Base-by-base conservation (phyloP, 2,888 invertebrate species). In the Megaustenia siamemsis region DNA sequence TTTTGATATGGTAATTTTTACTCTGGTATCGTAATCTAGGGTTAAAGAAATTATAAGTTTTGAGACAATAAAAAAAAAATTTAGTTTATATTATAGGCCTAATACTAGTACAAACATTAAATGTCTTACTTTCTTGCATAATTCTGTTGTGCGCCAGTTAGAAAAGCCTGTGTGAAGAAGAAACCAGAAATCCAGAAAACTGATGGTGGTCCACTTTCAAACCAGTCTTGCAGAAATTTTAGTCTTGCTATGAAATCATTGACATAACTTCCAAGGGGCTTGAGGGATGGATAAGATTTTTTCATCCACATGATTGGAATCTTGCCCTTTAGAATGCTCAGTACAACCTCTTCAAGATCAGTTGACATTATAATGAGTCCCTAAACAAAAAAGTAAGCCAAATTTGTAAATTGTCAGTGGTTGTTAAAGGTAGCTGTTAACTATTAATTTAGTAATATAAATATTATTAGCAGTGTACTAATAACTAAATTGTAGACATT, bases 301-400 rank as follows among this genome's bases (percentile, higher is more conserved):
- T 92, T 92, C 93, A 94, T 94, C 94, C 94, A 94, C 92, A 94
- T 93, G 35, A 89, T 92, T 1, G 94, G 94, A 69, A 98, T 86
- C 88, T 93, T 96, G 6, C 97, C 97, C 86, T 96, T 96, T 87
- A 97, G 95, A 91, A 98, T 97, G 88, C 97, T 97, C 78, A 96
- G 96, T 86, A 96, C 96, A 32, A 98, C 97, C 92, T 97, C 97
- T 92, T 98, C 98, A 78, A 98, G 96, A 88, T 96, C 96, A 76
- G 96, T 95, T 4, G 97, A 97, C 96, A 98, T 96, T 0, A 97
- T 97, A 89, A 98, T 97, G 73, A 97, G 94, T 89, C 98, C 98
- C 97, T 93, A 79, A 35, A 66, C 28, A 49, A 45, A 28, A 1
- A 35, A 69, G 43, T n/a, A n/a, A n/a, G n/a, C n/a, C n/a, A n/a